Evolutionary conservation across 2,113 vertebrate genomes (phyloP).

Genomic region (Calypte anna): DNA sequence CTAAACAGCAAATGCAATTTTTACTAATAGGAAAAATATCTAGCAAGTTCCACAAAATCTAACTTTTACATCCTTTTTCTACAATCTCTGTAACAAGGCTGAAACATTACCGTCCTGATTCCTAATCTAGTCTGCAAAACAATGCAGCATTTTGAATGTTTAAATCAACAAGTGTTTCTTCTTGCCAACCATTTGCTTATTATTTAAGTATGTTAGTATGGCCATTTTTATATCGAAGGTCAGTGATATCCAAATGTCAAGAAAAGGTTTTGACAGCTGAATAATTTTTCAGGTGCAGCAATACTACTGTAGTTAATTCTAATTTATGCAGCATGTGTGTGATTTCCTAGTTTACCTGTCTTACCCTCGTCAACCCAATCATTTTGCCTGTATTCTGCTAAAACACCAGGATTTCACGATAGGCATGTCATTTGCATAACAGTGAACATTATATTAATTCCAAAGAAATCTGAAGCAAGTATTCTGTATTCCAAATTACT

Average conservation of each 20-base stretch:
- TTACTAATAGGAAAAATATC: background rate
- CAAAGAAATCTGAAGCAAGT: conserved; percentile 36
- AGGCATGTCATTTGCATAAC: conserved; percentile 23
- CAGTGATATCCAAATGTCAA: background rate
- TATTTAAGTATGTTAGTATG: background rate
- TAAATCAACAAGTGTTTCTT: background rate
- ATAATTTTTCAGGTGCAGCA: background rate
- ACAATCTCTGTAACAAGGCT: background rate
- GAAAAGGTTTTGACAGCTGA: background rate
- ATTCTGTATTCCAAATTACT: conserved; percentile 12
- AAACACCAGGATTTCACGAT: background rate
- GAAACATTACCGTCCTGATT: background rate
- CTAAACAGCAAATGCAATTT: background rate
- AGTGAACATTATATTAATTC: conserved; percentile 32
- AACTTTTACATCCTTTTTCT: background rate
- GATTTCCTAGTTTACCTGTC: conserved; percentile 31
- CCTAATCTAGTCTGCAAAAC: background rate
- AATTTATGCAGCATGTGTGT: conserved; percentile 1
- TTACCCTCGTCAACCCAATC: background rate
- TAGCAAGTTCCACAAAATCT: background rate
- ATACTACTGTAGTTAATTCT: conserved; percentile 7
- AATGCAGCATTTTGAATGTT: background rate
- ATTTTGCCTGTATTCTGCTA: background rate
- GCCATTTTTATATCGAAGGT: background rate
- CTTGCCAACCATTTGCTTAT: background rate